Percentiles rank a stretch among this genome's conserved stretches.
These are phyloP conservation scores for Lasaia peninsularis DNA, from an alignment of 1,140 invertebrate genomes.

Conservation along the genomic window DNA sequence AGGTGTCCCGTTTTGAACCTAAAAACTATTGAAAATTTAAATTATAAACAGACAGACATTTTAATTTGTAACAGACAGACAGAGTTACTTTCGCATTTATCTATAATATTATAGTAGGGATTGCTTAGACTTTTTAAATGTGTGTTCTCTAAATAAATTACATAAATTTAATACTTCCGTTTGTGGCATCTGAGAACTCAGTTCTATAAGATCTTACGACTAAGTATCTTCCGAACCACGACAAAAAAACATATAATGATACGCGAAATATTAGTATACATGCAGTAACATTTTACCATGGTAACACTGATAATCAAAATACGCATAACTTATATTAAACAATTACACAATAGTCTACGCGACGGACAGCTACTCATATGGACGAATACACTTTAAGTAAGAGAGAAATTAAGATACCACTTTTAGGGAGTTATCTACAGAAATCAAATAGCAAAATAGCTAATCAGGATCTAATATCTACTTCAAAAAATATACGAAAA, in stretches of 20 bases:
- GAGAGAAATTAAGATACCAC: conserved; percentile 74
- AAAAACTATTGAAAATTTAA: too few species aligned
- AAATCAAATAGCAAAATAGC: not conserved
- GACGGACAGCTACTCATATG: conserved; percentile 19
- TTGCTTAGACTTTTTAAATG: too few species aligned
- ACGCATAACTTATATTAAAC: conserved; percentile 69
- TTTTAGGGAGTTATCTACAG: conserved; percentile 58
- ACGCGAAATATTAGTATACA: not conserved
- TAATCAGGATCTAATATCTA: not conserved
- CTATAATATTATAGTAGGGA: too few species aligned
- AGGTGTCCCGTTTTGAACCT: too few species aligned
- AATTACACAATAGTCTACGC: conserved; percentile 29
- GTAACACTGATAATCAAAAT: not conserved
- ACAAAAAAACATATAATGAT: not conserved
- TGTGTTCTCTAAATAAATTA: too few species aligned
- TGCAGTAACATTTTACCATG: not conserved
- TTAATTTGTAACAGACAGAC: too few species aligned
- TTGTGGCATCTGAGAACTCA: too few species aligned
- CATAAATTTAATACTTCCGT: too few species aligned
- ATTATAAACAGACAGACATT: too few species aligned
- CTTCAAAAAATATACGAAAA: not conserved
- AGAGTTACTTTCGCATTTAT: too few species aligned
- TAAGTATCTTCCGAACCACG: too few species aligned
- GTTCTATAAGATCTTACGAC: not conserved
- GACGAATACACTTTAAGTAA: conserved; percentile 24